Evolutionary conservation across 2,888 invertebrate genomes (phyloP).

Genomic region (Eupithecia vulgata): DNA sequence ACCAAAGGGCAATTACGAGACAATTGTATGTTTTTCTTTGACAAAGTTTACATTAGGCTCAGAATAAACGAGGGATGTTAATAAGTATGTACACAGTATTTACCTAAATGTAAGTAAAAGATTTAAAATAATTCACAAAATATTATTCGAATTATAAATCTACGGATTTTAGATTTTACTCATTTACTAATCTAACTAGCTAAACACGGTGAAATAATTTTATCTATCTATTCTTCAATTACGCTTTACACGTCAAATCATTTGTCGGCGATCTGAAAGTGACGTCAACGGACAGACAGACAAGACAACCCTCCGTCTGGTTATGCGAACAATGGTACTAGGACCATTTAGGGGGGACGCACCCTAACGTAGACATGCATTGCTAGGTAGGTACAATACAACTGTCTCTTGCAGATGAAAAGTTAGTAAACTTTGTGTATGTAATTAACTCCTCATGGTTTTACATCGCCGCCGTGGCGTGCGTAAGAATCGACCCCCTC

Average conservation of each 20-base stretch:
- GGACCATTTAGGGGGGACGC: neutral
- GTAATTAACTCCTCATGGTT: neutral
- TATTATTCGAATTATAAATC: no score
- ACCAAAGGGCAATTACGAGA: neutral
- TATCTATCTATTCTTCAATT: neutral
- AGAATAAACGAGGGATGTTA: neutral
- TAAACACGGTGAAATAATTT: no score
- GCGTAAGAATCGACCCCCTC: no score
- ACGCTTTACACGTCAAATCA: neutral
- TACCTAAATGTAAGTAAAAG: no score
- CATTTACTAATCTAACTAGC: no score
- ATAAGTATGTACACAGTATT: neutral
- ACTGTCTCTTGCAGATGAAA: neutral
- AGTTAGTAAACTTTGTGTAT: neutral
- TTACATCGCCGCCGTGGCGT: no score
- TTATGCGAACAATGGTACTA: neutral
- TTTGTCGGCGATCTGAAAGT: neutral
- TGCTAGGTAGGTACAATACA: neutral
- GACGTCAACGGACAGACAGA: constrained; percentile 6
- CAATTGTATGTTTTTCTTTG: neutral
- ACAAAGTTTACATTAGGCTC: neutral
- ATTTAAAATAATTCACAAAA: no score
- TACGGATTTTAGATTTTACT: no score
- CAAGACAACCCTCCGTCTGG: constrained; percentile 2
- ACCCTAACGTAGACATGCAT: constrained; percentile 2